These are phyloP conservation scores for Lasioglossum pauxillum DNA, from an alignment of 2,888 invertebrate genomes.

Conservation along the genomic window DNA sequence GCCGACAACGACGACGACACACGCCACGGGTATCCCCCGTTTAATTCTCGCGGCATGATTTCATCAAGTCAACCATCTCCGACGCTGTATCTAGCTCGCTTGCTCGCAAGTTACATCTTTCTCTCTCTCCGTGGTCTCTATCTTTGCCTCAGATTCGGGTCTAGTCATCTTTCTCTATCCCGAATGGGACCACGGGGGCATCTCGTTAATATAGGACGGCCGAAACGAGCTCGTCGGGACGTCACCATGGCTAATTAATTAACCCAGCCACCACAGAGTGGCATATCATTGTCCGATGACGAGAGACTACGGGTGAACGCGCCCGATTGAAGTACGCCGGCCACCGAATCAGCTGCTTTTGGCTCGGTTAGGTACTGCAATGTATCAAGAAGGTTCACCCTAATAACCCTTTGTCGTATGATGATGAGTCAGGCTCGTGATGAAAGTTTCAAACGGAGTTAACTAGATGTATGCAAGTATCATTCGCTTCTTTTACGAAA, in stretches of 20 bases:
- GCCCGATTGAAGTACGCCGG: not conserved
- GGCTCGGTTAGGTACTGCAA: not conserved
- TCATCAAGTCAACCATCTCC: slow-evolving; percentile 82
- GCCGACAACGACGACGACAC: slow-evolving; percentile 62
- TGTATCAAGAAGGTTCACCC: not conserved
- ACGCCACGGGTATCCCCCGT: slow-evolving; percentile 75
- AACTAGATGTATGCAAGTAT: not conserved
- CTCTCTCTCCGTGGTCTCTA: not conserved
- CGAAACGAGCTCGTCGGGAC: slow-evolving; percentile 36
- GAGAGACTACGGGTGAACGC: not conserved
- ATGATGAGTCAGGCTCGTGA: not conserved
- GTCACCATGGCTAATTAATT: slow-evolving; percentile 54
- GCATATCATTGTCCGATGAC: slow-evolving; percentile 30
- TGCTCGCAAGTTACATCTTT: not conserved
- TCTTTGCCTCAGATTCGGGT: not conserved
- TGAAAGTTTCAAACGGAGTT: not conserved
- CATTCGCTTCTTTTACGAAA: not conserved
- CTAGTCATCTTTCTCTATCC: not conserved
- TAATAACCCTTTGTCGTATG: not conserved
- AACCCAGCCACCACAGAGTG: slow-evolving; percentile 32
- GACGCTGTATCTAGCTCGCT: slow-evolving; percentile 42
- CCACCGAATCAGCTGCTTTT: not conserved
- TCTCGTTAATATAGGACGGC: slow-evolving; percentile 66
- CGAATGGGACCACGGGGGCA: slow-evolving; percentile 39
- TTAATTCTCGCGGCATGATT: slow-evolving; percentile 81